These are phyloP conservation scores for Drosophila setosimentum DNA, from an alignment of 2,888 invertebrate species.

Conservation along the genomic window DNA sequence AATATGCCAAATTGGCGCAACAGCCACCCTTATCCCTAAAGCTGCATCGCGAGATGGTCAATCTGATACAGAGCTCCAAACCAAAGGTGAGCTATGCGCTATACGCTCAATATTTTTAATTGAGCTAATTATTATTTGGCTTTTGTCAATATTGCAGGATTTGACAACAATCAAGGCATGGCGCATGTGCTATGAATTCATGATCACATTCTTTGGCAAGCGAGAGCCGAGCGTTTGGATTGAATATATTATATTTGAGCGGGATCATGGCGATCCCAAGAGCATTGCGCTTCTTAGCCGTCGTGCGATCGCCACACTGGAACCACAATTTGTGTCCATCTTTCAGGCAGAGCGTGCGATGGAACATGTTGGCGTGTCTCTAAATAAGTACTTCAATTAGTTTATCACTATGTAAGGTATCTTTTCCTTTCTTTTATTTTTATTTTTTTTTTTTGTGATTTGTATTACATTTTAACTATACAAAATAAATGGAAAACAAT, in stretches of 20 bases:
- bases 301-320: constrained; percentile 88
- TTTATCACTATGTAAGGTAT: background rate
- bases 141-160: constrained; percentile 51
- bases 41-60: constrained; percentile 88
- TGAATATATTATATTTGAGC: constrained; percentile 90
- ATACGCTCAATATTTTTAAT: background rate
- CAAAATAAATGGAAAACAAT: background rate
- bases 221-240: constrained; percentile 90
- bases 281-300: constrained; percentile 87
- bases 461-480: background rate
- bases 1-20: constrained; percentile 88
- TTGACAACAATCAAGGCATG: constrained; percentile 85
- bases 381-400: constrained; percentile 35
- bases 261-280: constrained; percentile 87
- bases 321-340: constrained; percentile 68
- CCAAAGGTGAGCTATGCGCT: constrained; percentile 28
- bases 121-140: constrained; percentile 72
- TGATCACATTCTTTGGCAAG: constrained; percentile 89
- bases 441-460: background rate
- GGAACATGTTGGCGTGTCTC: constrained; percentile 51
- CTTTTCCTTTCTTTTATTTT: too few species aligned
- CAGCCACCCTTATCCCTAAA: constrained; percentile 87
- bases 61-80: constrained; percentile 83
- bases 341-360: constrained; percentile 65
- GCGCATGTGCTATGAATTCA: constrained; percentile 88